Base-by-base conservation (phyloP, 1,140 invertebrate genomes). In the Platorchestia sp. region DNA sequence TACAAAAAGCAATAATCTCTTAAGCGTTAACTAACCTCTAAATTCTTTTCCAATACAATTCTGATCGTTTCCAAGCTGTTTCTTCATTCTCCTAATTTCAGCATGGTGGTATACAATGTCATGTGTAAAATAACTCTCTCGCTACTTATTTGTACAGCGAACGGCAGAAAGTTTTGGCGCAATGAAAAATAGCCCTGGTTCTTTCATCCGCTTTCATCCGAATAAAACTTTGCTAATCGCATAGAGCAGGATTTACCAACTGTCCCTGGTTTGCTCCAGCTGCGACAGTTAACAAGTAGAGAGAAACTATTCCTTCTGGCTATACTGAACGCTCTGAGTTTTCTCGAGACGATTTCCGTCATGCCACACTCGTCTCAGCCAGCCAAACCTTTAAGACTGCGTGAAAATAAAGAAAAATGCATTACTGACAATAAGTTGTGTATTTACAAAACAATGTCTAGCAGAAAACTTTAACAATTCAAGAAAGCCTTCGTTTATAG, bases 391-490 rank as follows among this genome's bases (percentile, higher is more conserved):
- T 51, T 75, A 36, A 36, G 10, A 14, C 27, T 75, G 36, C 27
- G n/a, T 75, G 10, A 10, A 75, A 75, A 75, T 36, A 22, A 19
- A 75, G 36, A 36, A 27, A 75, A 75, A 75, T 27, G 27, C 14
- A 7, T 51, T 36, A 36, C 59, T 75, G 59, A 75, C 1, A 75
- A 75, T 75, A 3, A 36, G 27, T 36, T 75, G 14, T 75, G 59
- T 75, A 75, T 75, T 75, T 75, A 75, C 59, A 75, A 75, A 75
- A 75, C 59, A 75, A 75, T n/a, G n/a, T n/a, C n/a, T n/a, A n/a
- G n/a, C n/a, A n/a, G n/a, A n/a, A n/a, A n/a, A n/a, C n/a, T n/a
- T n/a, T n/a, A n/a, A n/a, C n/a, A n/a, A n/a, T n/a, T n/a, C n/a
- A n/a, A n/a, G n/a, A n/a, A n/a, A n/a, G n/a, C n/a, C n/a, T n/a